Evolutionary conservation across 2,113 vertebrate genomes (phyloP).

Genomic region (Hyla sarda): DNA sequence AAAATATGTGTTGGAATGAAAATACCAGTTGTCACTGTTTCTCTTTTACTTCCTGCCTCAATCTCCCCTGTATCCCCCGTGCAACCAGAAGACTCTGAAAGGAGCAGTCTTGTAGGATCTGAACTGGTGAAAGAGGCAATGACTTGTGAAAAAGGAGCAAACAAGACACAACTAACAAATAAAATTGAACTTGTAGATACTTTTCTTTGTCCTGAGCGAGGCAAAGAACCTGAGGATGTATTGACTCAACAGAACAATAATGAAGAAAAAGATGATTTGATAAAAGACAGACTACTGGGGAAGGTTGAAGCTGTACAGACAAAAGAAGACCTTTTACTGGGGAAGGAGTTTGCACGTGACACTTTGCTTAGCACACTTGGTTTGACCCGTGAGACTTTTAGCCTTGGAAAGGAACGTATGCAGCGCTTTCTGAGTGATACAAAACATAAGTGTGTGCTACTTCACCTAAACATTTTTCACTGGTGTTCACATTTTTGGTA

Average conservation of each 20-base stretch:
- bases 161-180: conserved; percentile 67
- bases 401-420: conserved; percentile 45
- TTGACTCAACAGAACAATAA: conserved; percentile 38
- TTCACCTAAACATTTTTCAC: not conserved
- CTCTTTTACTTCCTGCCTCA: conserved; percentile 82
- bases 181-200: conserved; percentile 64
- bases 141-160: conserved; percentile 61
- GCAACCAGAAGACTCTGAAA: conserved; percentile 85
- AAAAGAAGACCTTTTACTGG: conserved; percentile 28
- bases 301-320: not conserved
- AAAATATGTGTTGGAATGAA: conserved; percentile 82
- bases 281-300: not conserved
- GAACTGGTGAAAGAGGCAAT: conserved; percentile 70
- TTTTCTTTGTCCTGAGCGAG: conserved; percentile 16
- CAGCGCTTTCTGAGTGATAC: conserved; percentile 42
- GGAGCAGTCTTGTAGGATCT: conserved; percentile 87
- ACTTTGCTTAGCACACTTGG: conserved; percentile 39
- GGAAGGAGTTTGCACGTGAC: conserved; percentile 24
- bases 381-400: conserved; percentile 40
- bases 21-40: conserved; percentile 81
- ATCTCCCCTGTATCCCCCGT: conserved; percentile 67
- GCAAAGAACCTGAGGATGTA: conserved; percentile 66
- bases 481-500: not conserved
- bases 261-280: not conserved
- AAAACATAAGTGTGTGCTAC: conserved; percentile 48